Evolutionary conservation across 2,797 vertebrate species (phyloP), one percentile per base, ranked within the genome.

Genomic region (Periophthalmus magnuspinnatus): DNA sequence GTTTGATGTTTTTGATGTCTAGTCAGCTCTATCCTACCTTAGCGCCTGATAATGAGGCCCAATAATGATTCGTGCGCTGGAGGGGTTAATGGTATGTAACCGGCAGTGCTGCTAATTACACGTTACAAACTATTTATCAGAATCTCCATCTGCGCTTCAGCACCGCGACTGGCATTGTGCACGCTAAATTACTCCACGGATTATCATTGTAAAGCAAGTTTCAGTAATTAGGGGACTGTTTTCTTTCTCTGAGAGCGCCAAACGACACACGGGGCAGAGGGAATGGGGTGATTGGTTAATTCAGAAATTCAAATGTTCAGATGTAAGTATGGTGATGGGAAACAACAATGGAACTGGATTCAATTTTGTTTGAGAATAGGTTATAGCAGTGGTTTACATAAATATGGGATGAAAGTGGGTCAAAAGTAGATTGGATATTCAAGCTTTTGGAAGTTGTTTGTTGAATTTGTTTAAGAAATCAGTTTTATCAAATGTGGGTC

Each of bases 1-100:
- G 84, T 89, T 89, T 91, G 91, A 91, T 90, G 90, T 87, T 95
- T 95, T 95, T 96, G 95, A 94, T 95, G 95, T 95, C 94, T 95
- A 96, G 95, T 97, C 97, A 97, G 96, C 97, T 97, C 95, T 90
- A 97, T 96, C 95, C 94, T 95, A 96, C 95, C 96, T 97, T 95
- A 95, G 95, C 93, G 94, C 94, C 94, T 96, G 95, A 96, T 98
- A 98, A 97, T 96, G 96, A 97, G 95, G 95, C 94, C 90, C 88
- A 89, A 91, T 93, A 97, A 97, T 96, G 96, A 96, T 96, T 97
- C 97, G 96, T 94, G 95, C 95, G 95, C 95, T 95, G 88, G 92
- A 95, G 96, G 96, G 96, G 96, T 99, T 99, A 99, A 98, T 98
- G 96, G 96, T 94, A 97, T 96, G 96, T 97, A 97, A 97, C 96